Conservation (phyloP, 2,113 vertebrate species). For the Nanorana parkeri region DNA sequence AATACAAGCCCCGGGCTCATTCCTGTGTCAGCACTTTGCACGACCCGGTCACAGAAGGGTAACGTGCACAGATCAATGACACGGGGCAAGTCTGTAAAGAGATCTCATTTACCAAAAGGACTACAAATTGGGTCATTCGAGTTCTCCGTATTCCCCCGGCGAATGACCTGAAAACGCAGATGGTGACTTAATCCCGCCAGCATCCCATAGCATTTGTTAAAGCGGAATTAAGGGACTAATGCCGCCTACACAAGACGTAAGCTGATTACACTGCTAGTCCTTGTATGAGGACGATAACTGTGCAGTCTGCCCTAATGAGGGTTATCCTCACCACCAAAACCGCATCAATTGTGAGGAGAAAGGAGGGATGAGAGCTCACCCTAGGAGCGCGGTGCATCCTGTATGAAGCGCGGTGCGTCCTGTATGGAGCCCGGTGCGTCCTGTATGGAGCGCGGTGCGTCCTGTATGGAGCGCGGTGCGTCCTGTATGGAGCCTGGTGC, state of each 20-base stretch:
- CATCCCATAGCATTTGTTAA: slow-evolving; percentile 29
- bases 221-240: slow-evolving; percentile 30
- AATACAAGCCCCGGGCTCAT: no score
- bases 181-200: slow-evolving; percentile 41
- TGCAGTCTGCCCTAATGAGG: neutral
- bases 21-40: no score
- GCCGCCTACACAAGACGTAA: slow-evolving; percentile 31
- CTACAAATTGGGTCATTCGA: slow-evolving; percentile 25
- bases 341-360: no score
- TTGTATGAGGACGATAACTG: slow-evolving; percentile 20
- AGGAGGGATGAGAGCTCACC: no score
- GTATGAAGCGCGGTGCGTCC: no score
- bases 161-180: slow-evolving; percentile 42
- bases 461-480: no score
- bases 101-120: neutral
- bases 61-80: neutral
- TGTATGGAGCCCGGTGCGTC: no score
- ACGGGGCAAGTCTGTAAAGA: neutral
- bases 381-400: no score
- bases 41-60: neutral
- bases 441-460: no score
- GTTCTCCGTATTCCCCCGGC: neutral
- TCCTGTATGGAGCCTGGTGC: no score
- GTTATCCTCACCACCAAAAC: neutral
- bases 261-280: slow-evolving; percentile 35